Evolutionary conservation across 30 jellyfish, hydroid and myxozoan genomes (phyloP).

Genomic region (Turritopsis rubra): DNA sequence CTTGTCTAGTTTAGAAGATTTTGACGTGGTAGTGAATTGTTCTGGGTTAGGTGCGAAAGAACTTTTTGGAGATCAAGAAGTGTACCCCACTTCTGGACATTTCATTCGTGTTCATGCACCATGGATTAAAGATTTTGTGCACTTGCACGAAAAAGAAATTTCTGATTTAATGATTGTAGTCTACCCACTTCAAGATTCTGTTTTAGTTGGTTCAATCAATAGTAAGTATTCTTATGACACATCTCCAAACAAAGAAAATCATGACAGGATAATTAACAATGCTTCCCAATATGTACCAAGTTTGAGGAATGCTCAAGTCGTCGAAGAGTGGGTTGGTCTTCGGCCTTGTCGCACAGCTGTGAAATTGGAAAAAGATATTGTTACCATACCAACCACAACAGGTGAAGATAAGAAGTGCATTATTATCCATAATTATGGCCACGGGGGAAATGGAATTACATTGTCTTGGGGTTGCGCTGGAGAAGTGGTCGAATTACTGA

Average conservation of each 20-base stretch:
- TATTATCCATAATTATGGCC: constrained; percentile 85
- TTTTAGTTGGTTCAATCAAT: background rate
- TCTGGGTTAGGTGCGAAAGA: constrained; percentile 74
- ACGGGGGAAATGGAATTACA: constrained; percentile 57
- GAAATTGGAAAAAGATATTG: constrained; percentile 60
- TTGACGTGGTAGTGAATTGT: constrained; percentile 66
- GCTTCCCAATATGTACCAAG: constrained; percentile 3
- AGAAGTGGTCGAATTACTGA: constrained; percentile 42
- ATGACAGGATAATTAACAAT: background rate
- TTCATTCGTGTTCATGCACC: constrained; percentile 76
- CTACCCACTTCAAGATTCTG: background rate
- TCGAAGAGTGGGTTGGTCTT: constrained; percentile 78
- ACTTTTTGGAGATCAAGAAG: constrained; percentile 37
- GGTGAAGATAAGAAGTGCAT: background rate
- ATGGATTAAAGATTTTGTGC: constrained; percentile 45
- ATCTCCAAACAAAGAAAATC: background rate
- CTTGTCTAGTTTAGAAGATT: constrained; percentile 30
- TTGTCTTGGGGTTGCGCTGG: constrained; percentile 77
- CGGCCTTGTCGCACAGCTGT: constrained; percentile 63
- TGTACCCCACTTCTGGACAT: constrained; percentile 71
- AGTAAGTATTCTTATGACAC: background rate
- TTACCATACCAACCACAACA: background rate
- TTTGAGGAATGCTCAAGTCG: constrained; percentile 51
- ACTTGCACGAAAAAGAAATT: background rate
- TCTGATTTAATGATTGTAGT: background rate